phyloP scores from a whole-genome alignment of 2,888 invertebrate species.

The Pherbina coryleti region DNA sequence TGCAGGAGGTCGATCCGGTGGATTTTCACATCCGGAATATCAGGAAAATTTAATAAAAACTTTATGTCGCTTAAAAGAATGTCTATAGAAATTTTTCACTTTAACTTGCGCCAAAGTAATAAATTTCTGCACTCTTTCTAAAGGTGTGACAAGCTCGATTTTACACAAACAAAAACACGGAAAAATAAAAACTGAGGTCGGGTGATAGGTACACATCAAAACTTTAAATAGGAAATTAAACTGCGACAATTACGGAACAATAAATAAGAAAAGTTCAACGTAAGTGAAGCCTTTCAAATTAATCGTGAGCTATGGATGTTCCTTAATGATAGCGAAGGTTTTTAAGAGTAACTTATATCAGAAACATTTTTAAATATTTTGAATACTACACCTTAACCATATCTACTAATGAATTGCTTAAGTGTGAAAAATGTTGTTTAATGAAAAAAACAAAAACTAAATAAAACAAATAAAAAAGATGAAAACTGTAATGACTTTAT shows the following conservation, averaged over 20 bases:
- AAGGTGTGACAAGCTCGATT: constrained; percentile 59
- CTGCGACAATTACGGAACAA: constrained; percentile 39
- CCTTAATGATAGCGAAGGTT: no score
- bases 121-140: constrained; percentile 50
- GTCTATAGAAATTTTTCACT: constrained; percentile 67
- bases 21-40: constrained; percentile 26
- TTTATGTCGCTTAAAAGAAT: constrained; percentile 66
- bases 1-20: background rate
- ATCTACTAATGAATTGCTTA: no score
- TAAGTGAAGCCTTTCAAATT: constrained; percentile 14
- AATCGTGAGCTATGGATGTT: background rate
- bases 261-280: constrained; percentile 34
- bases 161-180: no score
- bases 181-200: no score
- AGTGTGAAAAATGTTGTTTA: no score
- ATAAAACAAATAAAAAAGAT: no score
- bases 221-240: constrained; percentile 20
- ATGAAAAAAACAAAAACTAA: no score
- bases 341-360: no score
- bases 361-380: no score
- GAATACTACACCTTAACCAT: no score
- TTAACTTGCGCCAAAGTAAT: constrained; percentile 66
- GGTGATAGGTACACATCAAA: no score
- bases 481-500: no score
- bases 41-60: constrained; percentile 66